Percentiles rank a stretch among this genome's conserved stretches.
phyloP scores from a whole-genome alignment of 1,140 invertebrate species.

The Hyles euphorbiae region DNA sequence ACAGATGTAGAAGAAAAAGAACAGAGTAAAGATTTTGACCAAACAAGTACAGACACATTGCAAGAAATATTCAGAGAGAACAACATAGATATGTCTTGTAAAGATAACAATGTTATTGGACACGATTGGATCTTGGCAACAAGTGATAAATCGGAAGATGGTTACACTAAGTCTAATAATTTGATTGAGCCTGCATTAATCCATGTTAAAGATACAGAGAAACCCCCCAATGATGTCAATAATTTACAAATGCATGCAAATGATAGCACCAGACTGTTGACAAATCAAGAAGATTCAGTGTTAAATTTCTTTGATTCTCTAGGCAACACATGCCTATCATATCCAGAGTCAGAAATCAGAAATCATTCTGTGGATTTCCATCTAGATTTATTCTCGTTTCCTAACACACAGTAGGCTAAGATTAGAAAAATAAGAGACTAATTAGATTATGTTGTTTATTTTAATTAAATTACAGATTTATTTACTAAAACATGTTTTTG shows the following conservation, averaged over 20 bases:
- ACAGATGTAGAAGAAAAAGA: constrained; percentile 27
- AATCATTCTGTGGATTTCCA: constrained; percentile 55
- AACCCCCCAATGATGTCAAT: not conserved
- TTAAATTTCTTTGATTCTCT: constrained; percentile 61
- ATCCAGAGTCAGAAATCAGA: constrained; percentile 52
- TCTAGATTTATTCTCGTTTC: constrained; percentile 62
- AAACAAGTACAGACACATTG: constrained; percentile 14
- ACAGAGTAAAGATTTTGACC: constrained; percentile 9
- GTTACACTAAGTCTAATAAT: constrained; percentile 40
- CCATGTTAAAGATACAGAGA: constrained; percentile 35
- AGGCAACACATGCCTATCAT: constrained; percentile 47
- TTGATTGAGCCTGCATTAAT: constrained; percentile 44
- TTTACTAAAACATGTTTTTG: constrained; percentile 12
- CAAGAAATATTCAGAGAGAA: constrained; percentile 25
- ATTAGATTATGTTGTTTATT: constrained; percentile 24
- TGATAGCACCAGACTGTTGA: constrained; percentile 20
- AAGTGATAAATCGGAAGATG: constrained; percentile 36
- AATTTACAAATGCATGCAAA: constrained; percentile 4
- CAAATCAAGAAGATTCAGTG: constrained; percentile 45
- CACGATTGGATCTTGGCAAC: constrained; percentile 29
- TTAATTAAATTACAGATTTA: constrained; percentile 27
- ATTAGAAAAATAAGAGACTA: not conserved
- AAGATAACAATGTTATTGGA: constrained; percentile 23
- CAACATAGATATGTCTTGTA: constrained; percentile 24
- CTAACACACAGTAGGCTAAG: constrained; percentile 32